phyloP scores from a whole-genome alignment of 2,113 vertebrate species.

The Cyprinodon variegatus region DNA sequence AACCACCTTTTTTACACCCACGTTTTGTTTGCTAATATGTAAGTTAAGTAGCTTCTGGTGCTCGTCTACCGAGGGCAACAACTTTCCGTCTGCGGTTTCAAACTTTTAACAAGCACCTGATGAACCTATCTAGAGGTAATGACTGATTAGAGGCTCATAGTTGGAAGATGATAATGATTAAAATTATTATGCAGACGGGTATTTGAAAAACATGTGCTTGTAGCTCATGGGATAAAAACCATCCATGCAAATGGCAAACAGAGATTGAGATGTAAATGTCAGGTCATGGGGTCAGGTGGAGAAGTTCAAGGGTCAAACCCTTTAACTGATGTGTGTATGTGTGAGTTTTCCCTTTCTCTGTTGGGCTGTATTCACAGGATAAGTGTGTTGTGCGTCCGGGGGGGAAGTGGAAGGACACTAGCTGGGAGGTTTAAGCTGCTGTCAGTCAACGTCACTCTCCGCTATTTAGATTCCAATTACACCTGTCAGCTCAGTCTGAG shows the following conservation, averaged over 20 bases:
- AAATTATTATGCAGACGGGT: neutral
- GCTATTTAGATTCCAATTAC: constrained; percentile 78
- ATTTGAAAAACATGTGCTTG: neutral
- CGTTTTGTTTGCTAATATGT: constrained; percentile 33
- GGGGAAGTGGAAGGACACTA: constrained; percentile 18
- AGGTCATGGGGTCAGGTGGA: constrained; percentile 4
- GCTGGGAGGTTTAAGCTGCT: constrained; percentile 61
- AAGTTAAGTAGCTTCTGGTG: constrained; percentile 5
- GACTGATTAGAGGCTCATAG: neutral
- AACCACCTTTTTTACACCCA: constrained; percentile 54
- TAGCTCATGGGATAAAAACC: neutral
- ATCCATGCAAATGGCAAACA: neutral
- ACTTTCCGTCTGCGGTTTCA: neutral
- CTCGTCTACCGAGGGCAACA: neutral
- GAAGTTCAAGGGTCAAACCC: constrained; percentile 26
- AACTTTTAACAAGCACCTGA: neutral
- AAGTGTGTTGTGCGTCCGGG: constrained; percentile 13
- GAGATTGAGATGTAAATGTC: constrained; percentile 11
- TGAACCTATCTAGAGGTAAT: neutral
- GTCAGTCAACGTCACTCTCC: constrained; percentile 64
- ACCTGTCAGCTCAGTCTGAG: constrained; percentile 67
- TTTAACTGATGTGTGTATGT: constrained; percentile 1
- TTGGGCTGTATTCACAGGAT: constrained; percentile 13
- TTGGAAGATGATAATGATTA: neutral
- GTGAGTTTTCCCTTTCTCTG: neutral